Conservation (phyloP, 2,888 invertebrate genomes). For the Protophormia terraenovae region DNA sequence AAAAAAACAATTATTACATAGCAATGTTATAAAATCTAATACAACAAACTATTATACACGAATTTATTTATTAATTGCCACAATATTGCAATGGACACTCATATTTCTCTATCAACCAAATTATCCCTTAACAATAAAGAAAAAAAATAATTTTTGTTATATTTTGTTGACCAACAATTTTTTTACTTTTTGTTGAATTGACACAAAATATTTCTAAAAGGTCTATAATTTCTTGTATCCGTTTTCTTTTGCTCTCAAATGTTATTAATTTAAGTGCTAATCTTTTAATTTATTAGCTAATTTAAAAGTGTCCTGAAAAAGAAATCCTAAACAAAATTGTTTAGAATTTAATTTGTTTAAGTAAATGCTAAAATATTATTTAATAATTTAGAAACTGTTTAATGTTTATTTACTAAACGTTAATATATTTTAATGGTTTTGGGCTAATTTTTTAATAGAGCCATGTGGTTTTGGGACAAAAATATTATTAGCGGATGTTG, state of each 20-base stretch:
- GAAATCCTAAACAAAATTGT: neutral
- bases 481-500: conserved; percentile 19
- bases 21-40: too few relatives aligned
- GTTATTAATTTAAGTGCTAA: conserved; percentile 37
- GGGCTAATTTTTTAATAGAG: conserved; percentile 5
- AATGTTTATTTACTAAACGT: neutral
- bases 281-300: conserved; percentile 44
- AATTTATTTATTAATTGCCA: too few relatives aligned
- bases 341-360: conserved; percentile 28
- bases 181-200: conserved; percentile 16
- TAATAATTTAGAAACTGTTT: conserved; percentile 28
- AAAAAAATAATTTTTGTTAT: neutral
- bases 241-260: neutral
- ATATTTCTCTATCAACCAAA: neutral
- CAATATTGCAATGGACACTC: too few relatives aligned
- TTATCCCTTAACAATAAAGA: neutral
- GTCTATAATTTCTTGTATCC: too few relatives aligned
- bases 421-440: conserved; percentile 32
- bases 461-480: conserved; percentile 40
- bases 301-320: neutral
- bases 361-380: conserved; percentile 14
- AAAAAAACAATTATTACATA: too few relatives aligned
- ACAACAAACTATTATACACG: too few relatives aligned
- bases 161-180: neutral
- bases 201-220: neutral